Percentiles rank a stretch among this genome's conserved stretches.
These are phyloP conservation scores for Salvator merianae DNA, from an alignment of 2,113 vertebrate species.

Conservation along the genomic window DNA sequence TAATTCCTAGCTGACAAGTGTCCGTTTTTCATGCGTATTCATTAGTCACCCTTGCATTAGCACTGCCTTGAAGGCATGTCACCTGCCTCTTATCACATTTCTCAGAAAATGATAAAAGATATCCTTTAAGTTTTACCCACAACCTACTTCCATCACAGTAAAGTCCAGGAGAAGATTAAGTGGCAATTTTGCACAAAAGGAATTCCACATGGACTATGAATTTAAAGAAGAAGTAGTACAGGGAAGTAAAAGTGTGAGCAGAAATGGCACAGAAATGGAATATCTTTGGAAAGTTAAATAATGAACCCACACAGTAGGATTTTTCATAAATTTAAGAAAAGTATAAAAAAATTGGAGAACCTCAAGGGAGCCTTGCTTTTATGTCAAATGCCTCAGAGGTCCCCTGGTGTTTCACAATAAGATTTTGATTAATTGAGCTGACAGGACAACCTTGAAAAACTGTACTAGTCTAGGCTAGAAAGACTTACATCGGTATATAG, in stretches of 20 bases:
- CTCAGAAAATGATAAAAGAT: slow-evolving; percentile 64
- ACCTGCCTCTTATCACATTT: slow-evolving; percentile 62
- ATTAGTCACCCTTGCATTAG: slow-evolving; percentile 70
- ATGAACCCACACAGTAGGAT: not conserved
- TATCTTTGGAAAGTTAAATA: not conserved
- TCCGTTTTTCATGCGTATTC: slow-evolving; percentile 71
- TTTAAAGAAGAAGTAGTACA: not conserved
- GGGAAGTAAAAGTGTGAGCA: not conserved
- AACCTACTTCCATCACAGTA: slow-evolving; percentile 23
- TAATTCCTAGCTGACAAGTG: slow-evolving; percentile 71
- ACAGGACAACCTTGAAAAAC: not conserved
- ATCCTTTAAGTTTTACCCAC: slow-evolving; percentile 45
- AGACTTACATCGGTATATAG: not conserved
- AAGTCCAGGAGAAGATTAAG: slow-evolving; percentile 29
- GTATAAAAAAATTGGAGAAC: not conserved
- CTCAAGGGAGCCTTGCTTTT: not conserved
- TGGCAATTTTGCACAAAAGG: slow-evolving; percentile 14
- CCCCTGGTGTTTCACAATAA: not conserved
- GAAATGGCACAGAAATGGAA: slow-evolving; percentile 2
- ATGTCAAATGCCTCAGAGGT: not conserved
- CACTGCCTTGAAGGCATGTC: slow-evolving; percentile 55
- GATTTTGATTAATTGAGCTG: not conserved
- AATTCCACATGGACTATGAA: not conserved
- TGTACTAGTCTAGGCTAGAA: not conserved
- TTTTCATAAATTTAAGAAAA: not conserved